Evolutionary conservation across 2,888 invertebrate species (phyloP), one percentile per base, ranked within the genome.

Genomic region (Cosmia pyralina): DNA sequence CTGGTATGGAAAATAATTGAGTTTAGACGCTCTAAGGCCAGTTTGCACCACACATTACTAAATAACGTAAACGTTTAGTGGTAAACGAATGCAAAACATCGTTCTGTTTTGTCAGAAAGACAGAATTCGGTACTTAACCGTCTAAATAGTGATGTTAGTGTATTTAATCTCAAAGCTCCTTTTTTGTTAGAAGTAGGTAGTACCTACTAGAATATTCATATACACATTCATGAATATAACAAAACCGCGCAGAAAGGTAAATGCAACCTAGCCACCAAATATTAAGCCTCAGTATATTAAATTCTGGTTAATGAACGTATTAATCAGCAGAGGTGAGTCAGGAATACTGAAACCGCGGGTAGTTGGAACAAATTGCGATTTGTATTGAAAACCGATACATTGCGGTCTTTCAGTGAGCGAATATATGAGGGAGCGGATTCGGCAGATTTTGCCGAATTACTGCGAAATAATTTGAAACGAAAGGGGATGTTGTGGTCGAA

Each of bases 321-420:
- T 72, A 70, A 84, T 78, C 60, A 74, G 64, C 22, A 58, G 38
- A 72, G 63, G 64, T 72, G 82, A 67, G 59, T 69, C 55, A 66
- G 75, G 66, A 63, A 63, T 63, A 60, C 62, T 44, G 59, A 22
- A 59, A 55, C 72, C 73, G 68, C 82, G 72, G 69, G 68, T 66
- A 58, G 68, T 69, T 28, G 68, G 81, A 77, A 82, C 83, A 75
- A 79, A 79, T 82, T 84, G 55, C 79, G 69, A 77, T 64, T 77
- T 65, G 70, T 80, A 82, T 75, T 65, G 85, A 72, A 77, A 75
- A 72, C 83, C 81, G 70, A 81, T 85, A 76, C 50, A 71, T 69
- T 79, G 70, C 57, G 83, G 84, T 69, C 15, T 41, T 38, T 28
- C 62, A 34, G 50, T 48, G 34, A 55, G 58, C 57, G 71, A 57